Percentiles rank a stretch among this genome's conserved stretches.
These are phyloP conservation scores for Salvator merianae DNA, from an alignment of 2,113 vertebrate genomes.

Conservation along the genomic window DNA sequence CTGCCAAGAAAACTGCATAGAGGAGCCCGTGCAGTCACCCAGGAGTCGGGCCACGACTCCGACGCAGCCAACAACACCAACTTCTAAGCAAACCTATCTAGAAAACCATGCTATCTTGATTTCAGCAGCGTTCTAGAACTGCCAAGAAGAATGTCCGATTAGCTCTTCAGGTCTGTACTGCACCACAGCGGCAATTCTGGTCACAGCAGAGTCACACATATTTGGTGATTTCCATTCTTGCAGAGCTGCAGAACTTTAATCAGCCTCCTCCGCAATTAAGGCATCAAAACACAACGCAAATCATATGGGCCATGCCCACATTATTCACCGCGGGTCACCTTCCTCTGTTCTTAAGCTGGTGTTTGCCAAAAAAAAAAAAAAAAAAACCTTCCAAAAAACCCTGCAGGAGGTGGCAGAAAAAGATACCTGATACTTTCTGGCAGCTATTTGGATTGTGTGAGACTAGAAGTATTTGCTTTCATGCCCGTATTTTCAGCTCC, in stretches of 20 bases:
- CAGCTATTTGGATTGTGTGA: background rate
- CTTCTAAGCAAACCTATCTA: background rate
- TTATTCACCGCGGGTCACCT: too few species aligned
- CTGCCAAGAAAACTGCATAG: too few species aligned
- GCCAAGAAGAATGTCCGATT: background rate
- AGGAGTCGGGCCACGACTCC: too few species aligned
- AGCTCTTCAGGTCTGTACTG: background rate
- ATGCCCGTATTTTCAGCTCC: background rate
- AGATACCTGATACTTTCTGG: too few species aligned
- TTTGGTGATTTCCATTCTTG: background rate
- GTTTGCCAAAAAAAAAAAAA: too few species aligned
- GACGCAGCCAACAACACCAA: too few species aligned
- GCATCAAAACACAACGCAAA: background rate
- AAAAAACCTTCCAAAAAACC: too few species aligned
- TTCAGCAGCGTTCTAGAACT: background rate
- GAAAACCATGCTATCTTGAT: background rate
- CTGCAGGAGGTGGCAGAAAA: too few species aligned
- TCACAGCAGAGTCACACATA: background rate
- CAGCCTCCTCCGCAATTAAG: background rate
- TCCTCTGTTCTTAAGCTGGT: too few species aligned
- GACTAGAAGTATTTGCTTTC: background rate
- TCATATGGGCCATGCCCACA: too few species aligned
- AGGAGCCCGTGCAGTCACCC: too few species aligned
- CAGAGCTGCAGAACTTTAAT: background rate
- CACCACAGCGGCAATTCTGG: background rate